Evolutionary conservation across 2,888 invertebrate genomes (phyloP).

Genomic region (Xylota sylvarum): DNA sequence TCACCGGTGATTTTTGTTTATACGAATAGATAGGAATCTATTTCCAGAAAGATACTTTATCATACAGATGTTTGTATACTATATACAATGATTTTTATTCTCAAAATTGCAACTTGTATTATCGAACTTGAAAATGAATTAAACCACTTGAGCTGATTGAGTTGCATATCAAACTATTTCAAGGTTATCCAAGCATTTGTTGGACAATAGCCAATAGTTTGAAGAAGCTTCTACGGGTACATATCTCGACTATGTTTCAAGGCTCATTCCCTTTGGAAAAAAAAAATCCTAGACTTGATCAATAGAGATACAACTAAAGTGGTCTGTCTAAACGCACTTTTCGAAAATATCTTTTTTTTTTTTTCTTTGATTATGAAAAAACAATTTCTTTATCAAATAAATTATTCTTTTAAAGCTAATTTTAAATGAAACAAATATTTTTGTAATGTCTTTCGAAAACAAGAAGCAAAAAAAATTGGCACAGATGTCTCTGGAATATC

Average conservation of each 20-base stretch:
- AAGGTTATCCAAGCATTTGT: no score
- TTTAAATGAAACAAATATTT: constrained; percentile 25
- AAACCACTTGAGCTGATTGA: not conserved
- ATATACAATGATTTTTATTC: no score
- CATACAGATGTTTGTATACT: no score
- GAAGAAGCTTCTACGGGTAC: no score
- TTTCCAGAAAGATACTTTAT: not conserved
- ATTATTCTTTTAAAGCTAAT: constrained; percentile 9
- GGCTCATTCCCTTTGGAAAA: no score
- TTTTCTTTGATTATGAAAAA: not conserved
- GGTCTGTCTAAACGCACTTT: no score
- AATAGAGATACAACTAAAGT: no score
- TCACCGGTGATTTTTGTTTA: not conserved
- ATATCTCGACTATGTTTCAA: no score
- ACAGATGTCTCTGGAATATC: constrained; percentile 66
- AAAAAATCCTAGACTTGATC: no score
- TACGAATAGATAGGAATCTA: not conserved
- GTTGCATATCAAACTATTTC: not conserved
- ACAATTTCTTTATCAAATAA: not conserved
- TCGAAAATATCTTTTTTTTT: not conserved
- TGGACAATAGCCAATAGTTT: no score
- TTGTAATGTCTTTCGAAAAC: not conserved
- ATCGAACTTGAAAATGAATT: not conserved
- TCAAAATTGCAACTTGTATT: not conserved
- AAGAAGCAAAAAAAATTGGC: constrained; percentile 34